Evolutionary conservation across 2,888 invertebrate genomes (phyloP), one percentile per base, ranked within the genome.

Genomic region (Polymixis flavicincta): DNA sequence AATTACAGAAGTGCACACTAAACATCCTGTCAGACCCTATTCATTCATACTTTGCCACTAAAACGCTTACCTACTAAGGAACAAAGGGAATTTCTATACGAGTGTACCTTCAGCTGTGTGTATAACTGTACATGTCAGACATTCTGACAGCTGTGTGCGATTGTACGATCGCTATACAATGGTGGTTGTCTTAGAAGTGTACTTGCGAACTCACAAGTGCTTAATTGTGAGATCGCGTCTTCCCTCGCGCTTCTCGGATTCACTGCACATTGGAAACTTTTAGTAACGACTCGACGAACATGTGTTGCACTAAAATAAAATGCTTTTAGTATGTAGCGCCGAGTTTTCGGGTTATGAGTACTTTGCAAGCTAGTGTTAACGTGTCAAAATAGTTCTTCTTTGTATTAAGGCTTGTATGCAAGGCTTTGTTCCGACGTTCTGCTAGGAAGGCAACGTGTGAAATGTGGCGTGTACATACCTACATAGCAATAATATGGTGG

Each of bases 21-120:
- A 90, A 90, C 89, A 84, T 85, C 85, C 90, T 90, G 92, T 92
- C 92, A 91, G 89, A 91, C 92, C 92, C 92, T 92, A 91, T 90
- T 92, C 92, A 92, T 89, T 92, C 92, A 92, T 89, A 89, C 87
- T 88, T 88, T 84, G 84, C 88, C 83, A 85, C 87, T 87, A 85
- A 89, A 90, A 84, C 83, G 91, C 88, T 90, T 89, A 87, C 87
- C 84, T 87, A 85, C 85, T 67, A 77, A 48, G 50, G 80, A 84
- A 90, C 92, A 91, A 92, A 92, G 86, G 83, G 88, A 89, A 90
- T 90, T 88, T 90, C 87, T 87, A 83, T 86, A 83, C 82, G 80
- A 84, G 76, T 87, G 85, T 91, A 88, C 90, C 87, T 87, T 86
- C 73, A 79, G 64, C 76, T 76, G 76, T 78, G 74, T 83, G 70